A percentile compares a stretch with the other conserved stretches of the same genome.
Conservation (phyloP, 1,140 invertebrate genomes). For the Drosophila aff. region DNA sequence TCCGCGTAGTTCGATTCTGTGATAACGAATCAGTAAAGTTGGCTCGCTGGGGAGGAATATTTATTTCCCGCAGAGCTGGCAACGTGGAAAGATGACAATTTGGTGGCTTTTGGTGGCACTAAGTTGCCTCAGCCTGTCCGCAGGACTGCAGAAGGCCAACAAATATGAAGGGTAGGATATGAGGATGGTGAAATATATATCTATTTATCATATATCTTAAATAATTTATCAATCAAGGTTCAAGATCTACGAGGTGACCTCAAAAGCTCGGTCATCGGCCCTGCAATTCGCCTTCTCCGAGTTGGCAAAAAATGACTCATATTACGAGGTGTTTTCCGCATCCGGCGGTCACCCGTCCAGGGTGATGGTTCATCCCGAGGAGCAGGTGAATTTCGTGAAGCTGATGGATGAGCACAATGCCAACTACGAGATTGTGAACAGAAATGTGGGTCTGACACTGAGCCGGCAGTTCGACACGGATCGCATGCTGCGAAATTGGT, state of each 20-base stretch:
- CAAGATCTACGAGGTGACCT: conserved; percentile 56
- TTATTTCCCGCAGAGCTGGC: conserved; percentile 25
- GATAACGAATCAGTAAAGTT: conserved; percentile 23
- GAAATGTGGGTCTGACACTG: conserved; percentile 56
- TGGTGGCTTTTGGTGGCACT: conserved; percentile 30
- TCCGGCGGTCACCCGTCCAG: conserved; percentile 4
- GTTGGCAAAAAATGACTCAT: conserved; percentile 44
- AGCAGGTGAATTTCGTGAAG: conserved; percentile 43
- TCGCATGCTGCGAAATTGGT: conserved; percentile 39
- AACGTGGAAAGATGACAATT: conserved; percentile 51
- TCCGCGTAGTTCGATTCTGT: conserved; percentile 1
- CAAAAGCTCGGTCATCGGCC: conserved; percentile 21
- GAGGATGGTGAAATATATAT: not conserved
- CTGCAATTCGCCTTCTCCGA: conserved; percentile 9
- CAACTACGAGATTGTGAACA: conserved; percentile 50
- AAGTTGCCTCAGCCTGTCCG: conserved; percentile 15
- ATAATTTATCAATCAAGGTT: conserved; percentile 15
- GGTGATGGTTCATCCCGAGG: conserved; percentile 64
- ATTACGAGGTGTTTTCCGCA: conserved; percentile 52
- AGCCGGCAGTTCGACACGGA: conserved; percentile 39
- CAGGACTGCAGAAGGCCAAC: conserved; percentile 9
- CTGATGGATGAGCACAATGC: conserved; percentile 27
- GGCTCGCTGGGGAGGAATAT: not conserved
- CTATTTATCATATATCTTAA: not conserved
- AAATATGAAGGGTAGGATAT: conserved; percentile 58